A percentile compares a stretch with the other conserved stretches of the same genome.
phyloP scores from a whole-genome alignment of 2,797 vertebrate species.

The Hydrocynus forskahlii region DNA sequence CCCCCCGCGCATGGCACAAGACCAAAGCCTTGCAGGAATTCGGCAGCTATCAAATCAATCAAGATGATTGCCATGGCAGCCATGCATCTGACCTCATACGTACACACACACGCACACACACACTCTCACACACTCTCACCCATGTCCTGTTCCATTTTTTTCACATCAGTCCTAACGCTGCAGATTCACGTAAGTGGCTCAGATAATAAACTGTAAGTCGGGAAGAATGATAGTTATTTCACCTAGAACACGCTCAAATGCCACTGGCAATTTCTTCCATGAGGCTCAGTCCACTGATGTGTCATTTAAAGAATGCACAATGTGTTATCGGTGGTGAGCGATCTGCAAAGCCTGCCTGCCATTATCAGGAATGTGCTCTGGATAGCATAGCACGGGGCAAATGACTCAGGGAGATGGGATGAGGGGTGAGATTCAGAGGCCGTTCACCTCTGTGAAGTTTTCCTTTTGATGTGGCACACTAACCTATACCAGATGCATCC shows the following conservation, averaged over 20 bases:
- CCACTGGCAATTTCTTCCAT: conserved; percentile 61
- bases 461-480: conserved; percentile 69
- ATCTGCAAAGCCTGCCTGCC: conserved; percentile 64
- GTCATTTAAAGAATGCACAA: conserved; percentile 61
- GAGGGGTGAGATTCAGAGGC: conserved; percentile 48
- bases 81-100: conserved; percentile 28
- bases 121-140: neutral
- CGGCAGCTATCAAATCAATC: conserved; percentile 39
- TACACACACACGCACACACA: neutral
- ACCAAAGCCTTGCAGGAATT: conserved; percentile 41
- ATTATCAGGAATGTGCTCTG: conserved; percentile 60
- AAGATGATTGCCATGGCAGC: conserved; percentile 42
- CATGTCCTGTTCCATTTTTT: conserved; percentile 32
- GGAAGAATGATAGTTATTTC: conserved; percentile 55
- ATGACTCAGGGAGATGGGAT: conserved; percentile 61
- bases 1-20: conserved; percentile 24
- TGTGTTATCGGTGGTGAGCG: conserved; percentile 57
- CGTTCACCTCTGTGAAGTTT: conserved; percentile 56
- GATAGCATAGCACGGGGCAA: conserved; percentile 57
- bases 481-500: conserved; percentile 73
- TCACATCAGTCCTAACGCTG: conserved; percentile 21
- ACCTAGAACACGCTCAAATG: conserved; percentile 54
- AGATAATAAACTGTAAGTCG: conserved; percentile 42
- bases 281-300: conserved; percentile 59
- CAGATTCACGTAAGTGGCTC: conserved; percentile 51